Evolutionary conservation across 2,113 vertebrate genomes (phyloP), one percentile per base, ranked within the genome.

Genomic region (Amphiprion ocellaris): DNA sequence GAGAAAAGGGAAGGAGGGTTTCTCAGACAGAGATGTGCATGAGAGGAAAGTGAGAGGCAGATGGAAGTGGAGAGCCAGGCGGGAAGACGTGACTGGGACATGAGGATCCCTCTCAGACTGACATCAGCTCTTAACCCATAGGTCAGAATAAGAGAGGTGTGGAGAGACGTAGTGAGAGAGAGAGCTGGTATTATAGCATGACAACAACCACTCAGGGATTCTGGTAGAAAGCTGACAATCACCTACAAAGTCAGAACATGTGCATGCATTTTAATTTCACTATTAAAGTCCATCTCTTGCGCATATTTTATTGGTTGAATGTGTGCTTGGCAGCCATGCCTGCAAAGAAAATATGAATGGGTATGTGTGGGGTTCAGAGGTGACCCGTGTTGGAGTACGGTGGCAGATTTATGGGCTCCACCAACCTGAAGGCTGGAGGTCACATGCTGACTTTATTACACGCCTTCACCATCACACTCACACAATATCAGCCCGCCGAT

Each of bases 381-480:
- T 87, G 66, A 28, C n/a, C 61, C 67, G 79, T 81, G 82, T 84
- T 69, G 70, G 81, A 84, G 50, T 49, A 69, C 62, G 46, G 53
- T 70, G 87, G 78, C 83, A 90, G 91, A 91, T 91, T 90, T 90
- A 92, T 87, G 68, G 63, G 49, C 83, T 82, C 49, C 74, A 83
- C 69, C 74, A 77, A 47, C 77, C 64, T 69, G 50, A 68, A 79
- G 63, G 53, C 73, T 69, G 60, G 59, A 86, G 90, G 89, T 89
- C 89, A 87, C 92, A 92, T 81, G 75, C 68, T 88, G 90, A 74
- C 74, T 87, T 78, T 89, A 85, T 93, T 93, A 92, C 81, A 87
- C 47, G 78, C 87, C 41, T 75, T 53, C 74, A 72, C 61, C 50
- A 33, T 65, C 70, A 55, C 56, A 68, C 66, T 81, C 56, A 55